phyloP scores from a whole-genome alignment of 2,797 vertebrate genomes.

The Sciurus carolinensis region DNA sequence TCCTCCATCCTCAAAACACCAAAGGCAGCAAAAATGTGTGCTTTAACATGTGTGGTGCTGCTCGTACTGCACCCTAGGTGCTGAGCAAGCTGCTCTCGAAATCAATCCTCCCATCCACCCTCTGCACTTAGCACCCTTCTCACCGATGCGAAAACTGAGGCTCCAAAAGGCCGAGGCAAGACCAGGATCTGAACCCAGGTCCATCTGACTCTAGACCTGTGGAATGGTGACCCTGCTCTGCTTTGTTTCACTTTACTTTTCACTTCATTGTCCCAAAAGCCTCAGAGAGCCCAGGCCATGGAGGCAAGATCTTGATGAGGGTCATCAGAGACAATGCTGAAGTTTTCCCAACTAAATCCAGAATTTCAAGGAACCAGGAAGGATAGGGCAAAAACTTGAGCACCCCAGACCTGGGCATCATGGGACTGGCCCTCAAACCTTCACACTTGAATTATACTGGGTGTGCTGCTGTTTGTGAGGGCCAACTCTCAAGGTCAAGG shows the following conservation, averaged over 20 bases:
- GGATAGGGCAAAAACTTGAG: rapidly evolving
- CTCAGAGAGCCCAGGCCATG: rapidly evolving
- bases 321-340: rapidly evolving
- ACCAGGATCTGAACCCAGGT: neutral
- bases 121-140: neutral
- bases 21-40: neutral
- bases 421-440: neutral
- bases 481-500: neutral
- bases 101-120: too few relatives aligned
- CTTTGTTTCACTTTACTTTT: neutral
- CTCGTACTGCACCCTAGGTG: rapidly evolving
- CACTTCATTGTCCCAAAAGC: neutral
- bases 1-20: rapidly evolving
- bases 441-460: neutral
- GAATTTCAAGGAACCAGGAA: neutral
- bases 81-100: neutral
- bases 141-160: neutral
- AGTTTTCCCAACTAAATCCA: neutral
- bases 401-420: rapidly evolving
- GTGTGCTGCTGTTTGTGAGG: neutral
- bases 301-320: neutral
- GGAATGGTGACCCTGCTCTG: neutral
- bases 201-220: neutral
- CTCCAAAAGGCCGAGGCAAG: neutral
- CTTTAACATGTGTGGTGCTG: neutral